Evolutionary conservation across 2,797 vertebrate species (phyloP).

Genomic region (Helicolenus hilgendorfi): DNA sequence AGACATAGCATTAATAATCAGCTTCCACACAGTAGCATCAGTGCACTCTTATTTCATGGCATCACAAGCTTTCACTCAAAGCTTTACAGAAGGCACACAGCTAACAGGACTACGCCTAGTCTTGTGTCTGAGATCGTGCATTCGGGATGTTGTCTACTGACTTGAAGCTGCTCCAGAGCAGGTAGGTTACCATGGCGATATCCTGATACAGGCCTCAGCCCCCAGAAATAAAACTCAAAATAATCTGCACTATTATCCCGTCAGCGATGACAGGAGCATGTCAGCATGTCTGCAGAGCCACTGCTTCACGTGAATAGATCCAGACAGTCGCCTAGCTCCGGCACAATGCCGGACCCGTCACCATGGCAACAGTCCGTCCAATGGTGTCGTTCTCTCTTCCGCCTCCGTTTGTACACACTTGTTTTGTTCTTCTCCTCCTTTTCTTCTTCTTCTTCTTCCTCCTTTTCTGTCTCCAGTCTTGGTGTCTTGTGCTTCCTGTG

Average conservation of each 20-base stretch:
- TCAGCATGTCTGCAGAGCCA: background rate
- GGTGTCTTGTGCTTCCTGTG: background rate
- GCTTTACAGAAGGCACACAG: background rate
- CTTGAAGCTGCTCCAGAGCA: background rate
- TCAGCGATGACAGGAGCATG: background rate
- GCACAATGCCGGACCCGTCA: background rate
- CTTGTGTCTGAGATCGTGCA: background rate
- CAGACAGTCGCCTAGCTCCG: constrained; percentile 55
- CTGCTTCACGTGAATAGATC: constrained; percentile 57
- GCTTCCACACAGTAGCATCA: too few relatives aligned
- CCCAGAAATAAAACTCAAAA: background rate
- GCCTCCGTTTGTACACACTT: constrained; percentile 59
- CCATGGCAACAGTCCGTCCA: constrained; percentile 26
- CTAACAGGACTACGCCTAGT: background rate
- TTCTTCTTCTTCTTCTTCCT: background rate
- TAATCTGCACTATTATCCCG: background rate
- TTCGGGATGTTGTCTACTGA: background rate
- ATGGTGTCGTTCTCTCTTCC: constrained; percentile 23
- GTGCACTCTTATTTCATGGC: background rate
- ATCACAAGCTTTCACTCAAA: background rate
- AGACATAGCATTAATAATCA: background rate
- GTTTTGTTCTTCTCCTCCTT: background rate
- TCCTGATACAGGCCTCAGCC: background rate
- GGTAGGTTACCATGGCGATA: background rate
- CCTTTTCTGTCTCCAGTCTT: background rate